Conservation (phyloP, 2,113 vertebrate species). For the Cebus imitator region DNA sequence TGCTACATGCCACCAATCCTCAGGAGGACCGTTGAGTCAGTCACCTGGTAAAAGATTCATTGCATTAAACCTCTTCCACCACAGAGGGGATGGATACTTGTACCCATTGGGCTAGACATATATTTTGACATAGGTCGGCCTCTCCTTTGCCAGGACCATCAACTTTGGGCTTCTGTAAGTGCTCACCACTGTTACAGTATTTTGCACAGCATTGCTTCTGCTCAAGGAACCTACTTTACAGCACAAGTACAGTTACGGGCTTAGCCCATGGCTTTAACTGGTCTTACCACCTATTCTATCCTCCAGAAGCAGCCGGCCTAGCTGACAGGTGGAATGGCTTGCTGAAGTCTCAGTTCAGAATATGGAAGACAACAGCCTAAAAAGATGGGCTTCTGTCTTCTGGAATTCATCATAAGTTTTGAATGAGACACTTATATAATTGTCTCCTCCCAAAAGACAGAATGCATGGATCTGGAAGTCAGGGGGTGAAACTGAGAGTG, state of each 20-base stretch:
- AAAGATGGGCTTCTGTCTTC: neutral
- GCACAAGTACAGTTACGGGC: neutral
- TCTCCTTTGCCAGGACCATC: neutral
- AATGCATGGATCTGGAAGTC: neutral
- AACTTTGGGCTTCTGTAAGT: too few species aligned
- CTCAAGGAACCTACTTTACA: neutral
- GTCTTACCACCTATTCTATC: neutral
- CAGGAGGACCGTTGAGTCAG: neutral
- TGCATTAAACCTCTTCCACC: neutral
- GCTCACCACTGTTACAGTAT: neutral
- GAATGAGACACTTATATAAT: neutral
- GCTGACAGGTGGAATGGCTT: neutral
- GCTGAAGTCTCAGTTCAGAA: too few species aligned
- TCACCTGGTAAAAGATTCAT: too few species aligned
- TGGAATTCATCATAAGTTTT: neutral
- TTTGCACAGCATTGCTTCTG: neutral
- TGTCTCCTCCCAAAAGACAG: neutral
- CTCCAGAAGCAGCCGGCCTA: neutral
- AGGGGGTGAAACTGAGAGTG: neutral
- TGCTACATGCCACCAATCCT: neutral
- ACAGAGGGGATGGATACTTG: too few species aligned
- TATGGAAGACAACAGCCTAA: neutral
- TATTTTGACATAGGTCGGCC: neutral
- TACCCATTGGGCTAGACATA: neutral
- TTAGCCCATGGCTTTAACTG: neutral